Base-by-base conservation (phyloP, 37 sponge, comb jelly and placozoan species). In the Chondrilla cf. caribensis region DNA sequence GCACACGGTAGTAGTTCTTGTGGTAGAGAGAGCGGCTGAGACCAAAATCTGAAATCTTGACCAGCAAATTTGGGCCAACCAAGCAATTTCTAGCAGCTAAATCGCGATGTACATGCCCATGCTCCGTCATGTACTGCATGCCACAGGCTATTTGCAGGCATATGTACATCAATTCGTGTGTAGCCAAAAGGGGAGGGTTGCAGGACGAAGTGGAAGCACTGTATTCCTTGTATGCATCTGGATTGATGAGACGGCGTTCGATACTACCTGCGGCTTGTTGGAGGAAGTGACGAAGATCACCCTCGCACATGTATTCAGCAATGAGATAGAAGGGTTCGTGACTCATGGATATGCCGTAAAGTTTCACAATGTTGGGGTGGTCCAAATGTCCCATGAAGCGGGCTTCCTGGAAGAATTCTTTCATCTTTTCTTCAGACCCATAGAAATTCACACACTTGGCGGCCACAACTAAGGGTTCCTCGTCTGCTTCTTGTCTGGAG, bases 21-120 rank as follows among this genome's bases (percentile, higher is more conserved):
- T 26, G 4, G 37, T 89, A 78, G 15, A 89, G 55, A 35, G 79
- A 64, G 33, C 89, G 38, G 21, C 84, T 84, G 71, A 89, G 54
- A 21, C 89, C 89, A 89, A 89, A 89, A 71, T 89, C 89, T 18
- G 58, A 84, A 38, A 89, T 89, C 83, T 89, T 89, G 0, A 89
- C 79, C 35, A 89, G 79, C 59, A 89, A 58, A 0, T 85, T 85
- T 14, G 78, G 70, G 21, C 82, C 65, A 31, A 89, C 86, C 4
- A 89, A 44, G 22, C 90, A 89, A 42, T 89, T 89, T 2, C 89
- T 54, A 8, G 85, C 58, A 19, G 89, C 89, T 21, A 89, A 51
- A 40, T 89, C 89, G 21, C 90, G 81, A 59, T 89, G 90, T 36
- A 89, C 82, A 35, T 84, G 73, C 0, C 60, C 64, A 43, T 59